Percentiles rank a stretch among this genome's conserved stretches.
These are phyloP conservation scores for Hydrolagus affinis DNA, from an alignment of 2,113 vertebrate genomes.

Conservation along the genomic window DNA sequence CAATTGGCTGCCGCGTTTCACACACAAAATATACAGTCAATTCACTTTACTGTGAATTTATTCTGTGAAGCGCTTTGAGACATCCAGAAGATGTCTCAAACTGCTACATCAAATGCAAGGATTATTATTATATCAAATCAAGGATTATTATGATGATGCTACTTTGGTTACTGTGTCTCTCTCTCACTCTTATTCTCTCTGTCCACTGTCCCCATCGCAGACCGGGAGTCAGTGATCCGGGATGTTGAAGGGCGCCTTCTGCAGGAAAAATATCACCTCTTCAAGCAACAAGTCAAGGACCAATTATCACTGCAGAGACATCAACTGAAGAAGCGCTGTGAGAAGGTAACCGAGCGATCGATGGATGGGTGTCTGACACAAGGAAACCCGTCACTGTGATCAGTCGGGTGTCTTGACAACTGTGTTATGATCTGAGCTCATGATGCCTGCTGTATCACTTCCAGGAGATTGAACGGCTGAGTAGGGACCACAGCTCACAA, in stretches of 20 bases:
- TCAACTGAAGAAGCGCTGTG: conserved; percentile 52
- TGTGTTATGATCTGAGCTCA: too few species aligned
- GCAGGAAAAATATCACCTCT: conserved; percentile 59
- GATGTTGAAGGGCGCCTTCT: conserved; percentile 55
- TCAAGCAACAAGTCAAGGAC: conserved; percentile 58
- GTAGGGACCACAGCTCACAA: conserved; percentile 49
- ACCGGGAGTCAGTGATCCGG: conserved; percentile 53
- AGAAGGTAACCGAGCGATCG: conserved; percentile 45
- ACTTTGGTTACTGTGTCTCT: neutral
- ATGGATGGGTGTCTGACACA: too few species aligned
- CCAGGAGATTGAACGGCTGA: conserved; percentile 53
- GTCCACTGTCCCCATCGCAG: conserved; percentile 37
- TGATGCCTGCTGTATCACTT: neutral
- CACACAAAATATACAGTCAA: too few species aligned
- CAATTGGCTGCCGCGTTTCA: too few species aligned
- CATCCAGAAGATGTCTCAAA: too few species aligned
- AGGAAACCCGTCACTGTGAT: too few species aligned
- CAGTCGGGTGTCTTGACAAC: too few species aligned
- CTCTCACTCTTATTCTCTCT: neutral
- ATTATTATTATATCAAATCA: too few species aligned
- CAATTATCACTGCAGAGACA: conserved; percentile 50
- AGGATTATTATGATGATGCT: too few species aligned
- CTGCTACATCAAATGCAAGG: too few species aligned
- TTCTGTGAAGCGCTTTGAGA: too few species aligned
- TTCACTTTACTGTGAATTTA: too few species aligned